phyloP scores from a whole-genome alignment of 2,888 invertebrate genomes.

The Parelbella ahira region DNA sequence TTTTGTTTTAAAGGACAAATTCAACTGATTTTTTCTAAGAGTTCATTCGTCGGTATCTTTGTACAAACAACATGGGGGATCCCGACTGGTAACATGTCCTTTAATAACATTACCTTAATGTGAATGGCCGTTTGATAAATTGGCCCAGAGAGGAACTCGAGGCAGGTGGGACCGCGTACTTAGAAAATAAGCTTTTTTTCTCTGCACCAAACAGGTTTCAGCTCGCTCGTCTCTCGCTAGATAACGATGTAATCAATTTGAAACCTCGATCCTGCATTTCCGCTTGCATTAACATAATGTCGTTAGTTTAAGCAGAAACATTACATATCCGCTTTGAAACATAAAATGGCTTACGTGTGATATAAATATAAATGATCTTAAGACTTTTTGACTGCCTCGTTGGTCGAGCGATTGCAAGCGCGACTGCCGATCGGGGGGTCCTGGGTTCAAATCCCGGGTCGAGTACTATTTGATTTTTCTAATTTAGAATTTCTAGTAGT shows the following conservation, averaged over 20 bases:
- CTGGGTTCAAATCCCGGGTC: too few relatives aligned
- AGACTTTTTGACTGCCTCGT: too few relatives aligned
- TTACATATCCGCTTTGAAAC: too few relatives aligned
- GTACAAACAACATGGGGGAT: background rate
- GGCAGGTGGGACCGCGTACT: constrained; percentile 13
- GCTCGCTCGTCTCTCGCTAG: constrained; percentile 5
- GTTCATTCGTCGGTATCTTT: constrained; percentile 2
- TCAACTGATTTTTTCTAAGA: too few relatives aligned
- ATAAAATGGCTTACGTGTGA: too few relatives aligned
- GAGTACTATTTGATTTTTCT: too few relatives aligned
- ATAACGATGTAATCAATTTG: constrained; percentile 23
- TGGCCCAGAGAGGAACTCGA: constrained; percentile 11
- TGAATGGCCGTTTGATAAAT: constrained; percentile 22
- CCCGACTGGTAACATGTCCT: constrained; percentile 7
- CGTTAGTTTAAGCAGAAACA: too few relatives aligned
- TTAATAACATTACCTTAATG: constrained; percentile 18
- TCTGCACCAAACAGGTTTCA: constrained; percentile 12
- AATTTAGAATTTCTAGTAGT: too few relatives aligned
- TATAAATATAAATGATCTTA: too few relatives aligned
- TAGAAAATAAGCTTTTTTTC: constrained; percentile 9
- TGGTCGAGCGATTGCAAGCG: too few relatives aligned
- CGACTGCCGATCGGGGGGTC: too few relatives aligned
- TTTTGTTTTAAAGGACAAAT: too few relatives aligned
- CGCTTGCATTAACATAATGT: constrained; percentile 1
- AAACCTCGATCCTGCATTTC: constrained; percentile 21